Percentiles rank a stretch among this genome's conserved stretches.
Conservation (phyloP, 2,113 vertebrate species). For the Petrocephalus zakoni region DNA sequence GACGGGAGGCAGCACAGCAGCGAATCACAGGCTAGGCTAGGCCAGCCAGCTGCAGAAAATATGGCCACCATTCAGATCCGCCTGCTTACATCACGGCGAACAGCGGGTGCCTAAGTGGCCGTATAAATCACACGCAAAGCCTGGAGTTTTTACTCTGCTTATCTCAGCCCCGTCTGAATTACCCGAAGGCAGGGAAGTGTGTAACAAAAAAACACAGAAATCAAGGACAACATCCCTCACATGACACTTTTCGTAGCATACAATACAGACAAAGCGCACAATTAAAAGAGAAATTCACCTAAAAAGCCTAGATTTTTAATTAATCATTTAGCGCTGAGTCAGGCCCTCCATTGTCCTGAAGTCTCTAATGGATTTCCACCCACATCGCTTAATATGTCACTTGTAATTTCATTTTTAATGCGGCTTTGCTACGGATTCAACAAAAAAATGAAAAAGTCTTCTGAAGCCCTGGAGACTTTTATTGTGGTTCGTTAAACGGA, state of each 20-base stretch:
- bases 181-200: background rate
- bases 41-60: background rate
- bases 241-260: background rate
- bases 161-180: background rate
- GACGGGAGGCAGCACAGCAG: background rate
- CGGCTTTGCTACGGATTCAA: background rate
- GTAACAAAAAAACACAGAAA: background rate
- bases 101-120: background rate
- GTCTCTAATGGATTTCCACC: background rate
- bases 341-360: background rate
- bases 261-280: background rate
- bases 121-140: background rate
- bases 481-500: background rate
- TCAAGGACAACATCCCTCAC: background rate
- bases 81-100: background rate
- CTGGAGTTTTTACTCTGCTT: background rate
- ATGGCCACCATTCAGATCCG: background rate
- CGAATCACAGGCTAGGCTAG: background rate
- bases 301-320: background rate
- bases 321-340: background rate
- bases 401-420: background rate
- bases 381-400: constrained; percentile 6
- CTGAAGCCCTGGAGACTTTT: background rate
- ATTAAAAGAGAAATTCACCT: background rate
- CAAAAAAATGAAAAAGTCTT: constrained; percentile 3